A percentile compares a stretch with the other conserved stretches of the same genome.
Conservation (phyloP, 92 coral and sea anemone genomes). For the Palythoa grandis region DNA sequence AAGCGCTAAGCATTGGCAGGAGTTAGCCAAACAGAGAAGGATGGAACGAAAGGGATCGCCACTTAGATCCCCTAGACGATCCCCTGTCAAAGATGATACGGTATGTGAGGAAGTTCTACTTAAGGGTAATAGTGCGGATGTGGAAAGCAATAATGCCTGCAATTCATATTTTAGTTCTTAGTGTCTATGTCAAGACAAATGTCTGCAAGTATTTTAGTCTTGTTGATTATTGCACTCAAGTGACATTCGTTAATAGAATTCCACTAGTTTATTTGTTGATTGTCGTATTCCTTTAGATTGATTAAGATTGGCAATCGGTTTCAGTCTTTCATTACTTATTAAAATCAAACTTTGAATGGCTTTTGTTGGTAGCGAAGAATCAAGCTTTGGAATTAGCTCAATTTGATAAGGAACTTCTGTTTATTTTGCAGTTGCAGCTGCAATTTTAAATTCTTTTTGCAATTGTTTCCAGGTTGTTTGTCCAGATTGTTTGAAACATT, state of each 20-base stretch:
- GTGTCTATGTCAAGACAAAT: not conserved
- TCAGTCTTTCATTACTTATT: not conserved
- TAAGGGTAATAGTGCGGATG: no score
- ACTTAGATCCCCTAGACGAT: conserved; percentile 37
- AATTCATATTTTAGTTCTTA: no score
- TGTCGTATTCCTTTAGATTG: no score
- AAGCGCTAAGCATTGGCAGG: conserved; percentile 91
- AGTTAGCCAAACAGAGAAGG: conserved; percentile 67
- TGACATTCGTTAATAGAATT: no score
- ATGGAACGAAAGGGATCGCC: conserved; percentile 38
- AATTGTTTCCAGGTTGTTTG: conserved; percentile 80
- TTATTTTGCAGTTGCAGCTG: not conserved
- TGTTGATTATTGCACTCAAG: no score
- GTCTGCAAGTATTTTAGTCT: not conserved
- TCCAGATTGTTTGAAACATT: conserved; percentile 85
- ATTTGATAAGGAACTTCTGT: not conserved
- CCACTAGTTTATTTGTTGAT: no score
- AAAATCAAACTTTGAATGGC: not conserved
- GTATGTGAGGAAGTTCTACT: conserved; percentile 32
- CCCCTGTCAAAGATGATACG: conserved; percentile 77
- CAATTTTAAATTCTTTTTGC: not conserved
- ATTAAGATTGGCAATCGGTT: not conserved
- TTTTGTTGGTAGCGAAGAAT: not conserved
- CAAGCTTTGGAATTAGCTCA: not conserved
- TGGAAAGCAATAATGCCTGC: no score